Percentiles rank a stretch among this genome's conserved stretches.
Evolutionary conservation across 2,888 invertebrate genomes (phyloP).

Genomic region (Apodemia zela): DNA sequence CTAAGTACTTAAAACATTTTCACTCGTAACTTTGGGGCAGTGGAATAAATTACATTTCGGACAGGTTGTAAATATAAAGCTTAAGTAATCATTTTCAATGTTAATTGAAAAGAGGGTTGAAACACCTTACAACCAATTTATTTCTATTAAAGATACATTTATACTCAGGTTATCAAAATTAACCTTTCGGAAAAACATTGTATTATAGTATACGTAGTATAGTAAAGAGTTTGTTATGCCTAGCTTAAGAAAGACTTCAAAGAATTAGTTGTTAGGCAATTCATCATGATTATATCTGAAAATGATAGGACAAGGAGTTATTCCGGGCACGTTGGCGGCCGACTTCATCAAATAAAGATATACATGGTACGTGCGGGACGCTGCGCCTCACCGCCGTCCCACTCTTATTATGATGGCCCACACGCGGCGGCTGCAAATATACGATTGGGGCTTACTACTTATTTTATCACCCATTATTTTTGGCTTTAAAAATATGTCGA

Average conservation of each 20-base stretch:
- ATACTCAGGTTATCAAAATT: too few relatives aligned
- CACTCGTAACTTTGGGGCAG: too few relatives aligned
- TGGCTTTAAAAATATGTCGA: not conserved
- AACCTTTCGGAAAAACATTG: too few relatives aligned
- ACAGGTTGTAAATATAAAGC: too few relatives aligned
- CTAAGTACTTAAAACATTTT: too few relatives aligned
- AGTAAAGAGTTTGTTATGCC: not conserved
- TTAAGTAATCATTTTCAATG: too few relatives aligned
- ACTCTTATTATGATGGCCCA: conserved; percentile 1
- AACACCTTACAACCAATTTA: too few relatives aligned
- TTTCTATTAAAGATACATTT: too few relatives aligned
- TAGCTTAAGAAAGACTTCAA: not conserved
- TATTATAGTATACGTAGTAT: too few relatives aligned
- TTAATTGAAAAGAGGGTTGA: too few relatives aligned
- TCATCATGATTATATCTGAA: conserved; percentile 3
- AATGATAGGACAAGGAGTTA: not conserved
- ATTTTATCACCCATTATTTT: not conserved
- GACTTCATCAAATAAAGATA: conserved; percentile 10
- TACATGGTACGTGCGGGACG: not conserved
- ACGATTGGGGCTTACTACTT: conserved; percentile 2
- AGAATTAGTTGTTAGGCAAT: not conserved
- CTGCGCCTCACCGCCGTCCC: not conserved
- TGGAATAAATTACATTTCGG: too few relatives aligned
- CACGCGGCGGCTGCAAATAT: not conserved
- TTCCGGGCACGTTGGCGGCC: not conserved